Conservation (phyloP, 2,113 vertebrate genomes). For the Butastur rufipennis region DNA sequence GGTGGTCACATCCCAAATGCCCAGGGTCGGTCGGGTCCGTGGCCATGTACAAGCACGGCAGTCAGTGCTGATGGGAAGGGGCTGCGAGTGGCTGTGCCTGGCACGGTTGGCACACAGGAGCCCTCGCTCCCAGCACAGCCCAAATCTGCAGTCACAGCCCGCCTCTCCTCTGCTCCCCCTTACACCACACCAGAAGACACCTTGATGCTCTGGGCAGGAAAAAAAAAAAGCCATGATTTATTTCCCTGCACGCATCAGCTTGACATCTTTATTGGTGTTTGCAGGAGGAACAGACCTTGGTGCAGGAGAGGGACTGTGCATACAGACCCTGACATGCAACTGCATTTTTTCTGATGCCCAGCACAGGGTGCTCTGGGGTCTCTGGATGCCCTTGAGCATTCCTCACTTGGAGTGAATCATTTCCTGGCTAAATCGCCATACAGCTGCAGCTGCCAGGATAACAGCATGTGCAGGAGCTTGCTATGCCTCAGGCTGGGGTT, state of each 20-base stretch:
- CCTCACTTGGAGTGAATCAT: background rate
- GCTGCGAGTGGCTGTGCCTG: background rate
- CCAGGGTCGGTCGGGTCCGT: no score
- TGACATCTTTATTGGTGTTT: background rate
- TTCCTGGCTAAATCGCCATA: background rate
- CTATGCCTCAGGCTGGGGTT: background rate
- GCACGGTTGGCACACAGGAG: fast-evolving
- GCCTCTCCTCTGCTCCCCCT: background rate
- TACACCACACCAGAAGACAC: background rate
- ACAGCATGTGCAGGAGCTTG: background rate
- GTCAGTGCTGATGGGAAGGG: fast-evolving
- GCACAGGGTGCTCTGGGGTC: background rate
- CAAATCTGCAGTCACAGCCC: background rate
- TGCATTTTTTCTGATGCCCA: fast-evolving
- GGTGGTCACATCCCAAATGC: background rate
- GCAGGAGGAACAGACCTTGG: background rate
- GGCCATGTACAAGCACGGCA: fast-evolving
- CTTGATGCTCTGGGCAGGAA: background rate
- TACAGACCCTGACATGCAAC: background rate
- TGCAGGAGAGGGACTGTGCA: background rate
- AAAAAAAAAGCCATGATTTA: background rate
- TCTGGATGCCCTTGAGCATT: background rate
- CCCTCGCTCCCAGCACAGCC: background rate
- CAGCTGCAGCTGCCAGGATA: background rate
- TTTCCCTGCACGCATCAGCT: background rate